Percentiles rank a stretch among this genome's conserved stretches.
phyloP scores from a whole-genome alignment of 2,797 vertebrate species.

The Loriculus beryllinus region DNA sequence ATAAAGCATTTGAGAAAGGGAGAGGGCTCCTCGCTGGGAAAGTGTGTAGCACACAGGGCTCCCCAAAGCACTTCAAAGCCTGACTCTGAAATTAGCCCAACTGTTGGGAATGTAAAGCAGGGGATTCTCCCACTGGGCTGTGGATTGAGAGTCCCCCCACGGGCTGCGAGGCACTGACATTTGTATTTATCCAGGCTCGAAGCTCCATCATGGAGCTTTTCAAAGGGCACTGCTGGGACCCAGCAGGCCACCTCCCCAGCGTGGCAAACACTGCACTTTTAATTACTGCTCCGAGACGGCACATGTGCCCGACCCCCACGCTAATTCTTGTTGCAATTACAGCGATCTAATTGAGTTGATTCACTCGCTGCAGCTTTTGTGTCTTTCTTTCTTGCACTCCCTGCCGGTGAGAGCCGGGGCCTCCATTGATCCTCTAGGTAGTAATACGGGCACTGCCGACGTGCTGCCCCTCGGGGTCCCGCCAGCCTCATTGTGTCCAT shows the following conservation, averaged over 20 bases:
- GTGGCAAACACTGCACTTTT: constrained; percentile 58
- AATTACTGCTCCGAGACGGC: constrained; percentile 47
- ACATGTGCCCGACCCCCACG: constrained; percentile 59
- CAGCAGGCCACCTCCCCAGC: constrained; percentile 63
- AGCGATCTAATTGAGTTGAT: constrained; percentile 68
- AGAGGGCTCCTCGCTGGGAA: constrained; percentile 56
- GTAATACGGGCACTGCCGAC: not conserved
- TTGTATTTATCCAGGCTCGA: constrained; percentile 60
- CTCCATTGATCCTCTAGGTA: constrained; percentile 24
- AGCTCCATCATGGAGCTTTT: constrained; percentile 56
- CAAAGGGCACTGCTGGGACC: constrained; percentile 60
- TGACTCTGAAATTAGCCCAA: constrained; percentile 70
- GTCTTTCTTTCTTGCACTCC: constrained; percentile 62
- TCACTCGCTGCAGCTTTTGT: constrained; percentile 55
- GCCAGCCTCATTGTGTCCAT: not conserved
- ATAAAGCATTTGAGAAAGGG: constrained; percentile 67
- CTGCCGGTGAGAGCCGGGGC: constrained; percentile 65
- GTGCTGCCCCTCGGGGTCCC: not conserved
- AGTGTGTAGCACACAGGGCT: constrained; percentile 58
- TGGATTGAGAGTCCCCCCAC: constrained; percentile 61
- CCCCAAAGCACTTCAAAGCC: constrained; percentile 68
- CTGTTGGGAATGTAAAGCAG: constrained; percentile 66
- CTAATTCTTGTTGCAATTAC: constrained; percentile 69
- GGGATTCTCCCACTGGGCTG: constrained; percentile 65
- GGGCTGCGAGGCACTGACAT: constrained; percentile 58